Percentiles rank a stretch among this genome's conserved stretches.
Conservation (phyloP, 2,888 invertebrate species). For the Baronia brevicornis region DNA sequence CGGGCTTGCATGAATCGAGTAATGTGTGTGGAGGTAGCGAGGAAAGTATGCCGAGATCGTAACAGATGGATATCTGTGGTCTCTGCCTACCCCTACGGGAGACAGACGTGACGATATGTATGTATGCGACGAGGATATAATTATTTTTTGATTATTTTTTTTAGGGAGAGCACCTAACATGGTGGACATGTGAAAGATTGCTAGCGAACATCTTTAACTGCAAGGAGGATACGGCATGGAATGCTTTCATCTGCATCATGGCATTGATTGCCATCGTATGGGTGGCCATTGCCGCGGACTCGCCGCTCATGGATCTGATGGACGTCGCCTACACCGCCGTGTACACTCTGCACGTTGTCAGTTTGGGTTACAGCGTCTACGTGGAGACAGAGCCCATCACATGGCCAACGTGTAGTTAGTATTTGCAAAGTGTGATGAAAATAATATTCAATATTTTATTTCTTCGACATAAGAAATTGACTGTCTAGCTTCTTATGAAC, state of each 20-base stretch:
- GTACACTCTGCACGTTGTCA: slow-evolving; percentile 37
- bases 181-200: slow-evolving; percentile 32
- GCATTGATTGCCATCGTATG: slow-evolving; percentile 31
- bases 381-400: slow-evolving; percentile 5
- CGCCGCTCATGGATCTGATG: slow-evolving; percentile 18
- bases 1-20: no score
- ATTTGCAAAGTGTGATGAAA: no score
- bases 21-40: no score
- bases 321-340: slow-evolving; percentile 35
- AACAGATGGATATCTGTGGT: no score
- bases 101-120: no score
- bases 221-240: slow-evolving; percentile 42
- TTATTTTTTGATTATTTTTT: slow-evolving; percentile 14
- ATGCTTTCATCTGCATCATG: slow-evolving; percentile 34
- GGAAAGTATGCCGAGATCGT: no score
- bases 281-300: slow-evolving; percentile 20
- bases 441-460: no score
- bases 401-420: no score
- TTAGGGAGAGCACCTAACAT: slow-evolving; percentile 35
- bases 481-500: no score
- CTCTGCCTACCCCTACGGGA: no score
- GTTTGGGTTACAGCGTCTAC: slow-evolving; percentile 26
- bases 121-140: no score
- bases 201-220: slow-evolving; percentile 29
- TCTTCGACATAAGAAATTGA: no score